Evolutionary conservation across 2,113 vertebrate genomes (phyloP), one percentile per base, ranked within the genome.

Genomic region (Phalacrocorax pelagicus): DNA sequence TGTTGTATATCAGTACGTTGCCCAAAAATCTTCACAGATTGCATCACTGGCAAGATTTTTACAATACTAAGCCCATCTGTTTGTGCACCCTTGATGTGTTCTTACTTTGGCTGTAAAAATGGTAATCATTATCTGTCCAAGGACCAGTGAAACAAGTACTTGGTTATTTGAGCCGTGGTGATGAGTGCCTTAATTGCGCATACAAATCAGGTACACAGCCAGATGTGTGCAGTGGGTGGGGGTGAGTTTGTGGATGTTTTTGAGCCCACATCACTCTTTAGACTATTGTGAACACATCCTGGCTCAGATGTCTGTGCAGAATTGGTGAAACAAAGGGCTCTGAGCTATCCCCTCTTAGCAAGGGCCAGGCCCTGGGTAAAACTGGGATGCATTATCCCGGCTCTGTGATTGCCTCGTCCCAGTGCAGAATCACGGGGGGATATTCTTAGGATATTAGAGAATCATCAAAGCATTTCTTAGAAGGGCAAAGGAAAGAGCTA

Each of bases 381-480:
- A 97, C 89, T 95, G 94, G 96, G 89, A 94, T 94, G 66, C 81
- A 95, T 97, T 97, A 95, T 92, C 81, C 93, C 2, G 0, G 62
- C 81, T 81, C 81, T 94, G 86, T 82, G 94, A 92, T 95, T 93
- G 91, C 94, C 85, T 94, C 0, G 24, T 92, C 92, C 90, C 96
- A 61, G 57, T 66, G 89, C 80, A 81, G 70, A 95, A 92, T 96
- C 95, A 72, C n/a, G 4, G 71, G 90, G 90, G 94, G 86, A 95
- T 94, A 90, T 88, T 96, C 78, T 77, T 94, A 66, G 84, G 92
- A 91, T 97, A 87, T 95, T 97, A 97, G 87, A 95, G 93, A 94
- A 95, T 84, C 96, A 97, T 97, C 97, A 97, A 97, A 98, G 94
- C 86, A 86, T 94, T 96, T 97, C 95, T 97, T 80, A 94, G 81